A percentile compares a stretch with the other conserved stretches of the same genome.
Conservation (phyloP, 1,140 invertebrate species). For the Armadillidium nasatum region DNA sequence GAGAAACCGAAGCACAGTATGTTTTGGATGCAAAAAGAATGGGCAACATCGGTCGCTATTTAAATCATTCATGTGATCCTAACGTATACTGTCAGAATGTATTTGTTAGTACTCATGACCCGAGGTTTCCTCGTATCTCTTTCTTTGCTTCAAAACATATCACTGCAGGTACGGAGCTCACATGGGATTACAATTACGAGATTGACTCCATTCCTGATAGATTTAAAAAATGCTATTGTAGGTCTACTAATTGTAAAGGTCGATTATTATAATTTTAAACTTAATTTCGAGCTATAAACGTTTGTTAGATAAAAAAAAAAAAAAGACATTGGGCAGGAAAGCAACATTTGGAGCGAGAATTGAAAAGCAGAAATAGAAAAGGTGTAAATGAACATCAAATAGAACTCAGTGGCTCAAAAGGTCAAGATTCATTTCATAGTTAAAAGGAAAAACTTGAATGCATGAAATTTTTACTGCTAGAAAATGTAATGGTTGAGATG, state of each 20-base stretch:
- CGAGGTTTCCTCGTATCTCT: slow-evolving; percentile 93
- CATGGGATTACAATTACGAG: slow-evolving; percentile 97
- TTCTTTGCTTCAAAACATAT: slow-evolving; percentile 88
- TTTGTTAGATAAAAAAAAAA: no score
- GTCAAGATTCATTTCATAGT: no score
- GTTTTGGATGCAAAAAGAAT: slow-evolving; percentile 95
- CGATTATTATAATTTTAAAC: slow-evolving; percentile 82
- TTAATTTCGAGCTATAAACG: no score
- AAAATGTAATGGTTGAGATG: no score
- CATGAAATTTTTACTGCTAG: no score
- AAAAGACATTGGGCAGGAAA: no score
- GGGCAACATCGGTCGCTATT: slow-evolving; percentile 91
- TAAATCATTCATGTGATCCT: slow-evolving; percentile 91
- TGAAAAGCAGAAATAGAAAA: no score
- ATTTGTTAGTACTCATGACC: slow-evolving; percentile 94
- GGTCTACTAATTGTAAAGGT: slow-evolving; percentile 76
- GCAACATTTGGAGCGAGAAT: no score
- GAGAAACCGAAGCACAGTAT: slow-evolving; percentile 68
- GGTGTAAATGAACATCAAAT: no score
- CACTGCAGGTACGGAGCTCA: slow-evolving; percentile 83
- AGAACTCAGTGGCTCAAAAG: no score
- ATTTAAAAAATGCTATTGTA: slow-evolving; percentile 85
- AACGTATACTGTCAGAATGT: slow-evolving; percentile 98
- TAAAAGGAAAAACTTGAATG: no score
- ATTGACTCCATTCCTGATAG: slow-evolving; percentile 89